Evolutionary conservation across 2,888 invertebrate species (phyloP), one percentile per base, ranked within the genome.

Genomic region (Argyresthia albistria): DNA sequence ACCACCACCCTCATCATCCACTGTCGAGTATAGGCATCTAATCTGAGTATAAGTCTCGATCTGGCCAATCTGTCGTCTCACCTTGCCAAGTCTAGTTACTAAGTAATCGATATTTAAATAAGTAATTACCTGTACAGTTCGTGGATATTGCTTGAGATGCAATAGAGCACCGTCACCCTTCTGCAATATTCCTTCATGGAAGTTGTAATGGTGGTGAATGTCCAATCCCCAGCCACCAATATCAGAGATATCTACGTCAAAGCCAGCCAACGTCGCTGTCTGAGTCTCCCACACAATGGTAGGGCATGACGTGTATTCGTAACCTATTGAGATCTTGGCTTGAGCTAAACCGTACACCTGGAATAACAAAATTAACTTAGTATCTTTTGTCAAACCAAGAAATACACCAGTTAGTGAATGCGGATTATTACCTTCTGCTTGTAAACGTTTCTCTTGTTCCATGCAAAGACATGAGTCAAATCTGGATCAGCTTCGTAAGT

Each of bases 181-280:
- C 77, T 99, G 98, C 46, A 99, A 88, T 58, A 99, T 98, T 16
- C 97, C 98, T 88, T 99, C 98, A 70, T 98, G 96, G 90, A 97
- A 97, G 78, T 99, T 99, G 81, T 98, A 98, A 76, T 97, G 97
- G 80, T 99, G 99, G 81, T 99, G 98, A 58, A 98, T 96, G 74
- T 99, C 96, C 53, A 99, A 87, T 51, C 98, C 97, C 98, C 98
- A 99, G 48, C 97, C 97, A 0, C 98, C 98, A 53, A 98, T 95
- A 73, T 98, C 97, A 0, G 98, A 97, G 59, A 98, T 97, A 67
- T 96, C 96, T 50, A 98, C 96, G 76, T 98, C 98, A 79, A 97
- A 97, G 16, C 98, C 98, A 76, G 97, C 95, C 63, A 99, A 82
- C 42, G 95, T 95, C 1, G 97, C 96, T 0, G 97, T 97, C 78